A percentile compares a stretch with the other conserved stretches of the same genome.
phyloP scores from a whole-genome alignment of 2,888 invertebrate genomes.

The Xylota sylvarum region DNA sequence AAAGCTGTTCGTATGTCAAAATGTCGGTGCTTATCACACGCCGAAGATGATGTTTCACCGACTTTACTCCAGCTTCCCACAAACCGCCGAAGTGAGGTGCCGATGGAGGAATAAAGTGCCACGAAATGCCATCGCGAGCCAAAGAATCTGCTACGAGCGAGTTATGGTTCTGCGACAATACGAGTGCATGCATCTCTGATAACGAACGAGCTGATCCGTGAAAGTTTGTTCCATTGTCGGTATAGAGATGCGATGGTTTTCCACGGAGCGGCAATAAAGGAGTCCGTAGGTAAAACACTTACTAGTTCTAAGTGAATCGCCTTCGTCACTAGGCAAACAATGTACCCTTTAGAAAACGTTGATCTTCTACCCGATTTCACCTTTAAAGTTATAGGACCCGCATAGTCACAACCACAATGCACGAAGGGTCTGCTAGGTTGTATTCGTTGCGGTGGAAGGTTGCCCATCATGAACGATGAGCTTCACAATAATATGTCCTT shows the following conservation, averaged over 20 bases:
- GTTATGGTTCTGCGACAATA: conserved; percentile 22
- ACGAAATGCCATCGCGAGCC: conserved; percentile 48
- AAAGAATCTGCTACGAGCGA: conserved; percentile 34
- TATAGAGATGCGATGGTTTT: conserved; percentile 52
- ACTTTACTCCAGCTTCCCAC: conserved; percentile 63
- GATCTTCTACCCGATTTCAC: conserved; percentile 33
- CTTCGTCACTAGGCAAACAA: conserved; percentile 54
- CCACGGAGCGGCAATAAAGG: conserved; percentile 43
- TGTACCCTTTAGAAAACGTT: conserved; percentile 37
- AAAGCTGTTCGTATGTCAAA: conserved; percentile 29
- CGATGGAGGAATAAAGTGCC: conserved; percentile 67
- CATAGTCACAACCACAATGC: conserved; percentile 35
- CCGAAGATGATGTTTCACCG: conserved; percentile 32
- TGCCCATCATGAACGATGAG: conserved; percentile 27
- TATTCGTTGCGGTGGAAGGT: conserved; percentile 13
- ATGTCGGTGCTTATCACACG: conserved; percentile 11
- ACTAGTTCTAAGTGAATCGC: conserved; percentile 57
- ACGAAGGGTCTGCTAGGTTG: conserved; percentile 5
- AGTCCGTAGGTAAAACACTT: conserved; percentile 51
- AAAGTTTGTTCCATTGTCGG: conserved; percentile 59
- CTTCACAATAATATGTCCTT: conserved; percentile 5
- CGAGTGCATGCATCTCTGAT: conserved; percentile 44
- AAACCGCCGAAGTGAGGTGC: conserved; percentile 66
- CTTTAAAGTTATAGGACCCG: conserved; percentile 21
- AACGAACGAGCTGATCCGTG: conserved; percentile 37